These are phyloP conservation scores for Seriola dumerili DNA, from an alignment of 2,113 vertebrate genomes.

Conservation along the genomic window DNA sequence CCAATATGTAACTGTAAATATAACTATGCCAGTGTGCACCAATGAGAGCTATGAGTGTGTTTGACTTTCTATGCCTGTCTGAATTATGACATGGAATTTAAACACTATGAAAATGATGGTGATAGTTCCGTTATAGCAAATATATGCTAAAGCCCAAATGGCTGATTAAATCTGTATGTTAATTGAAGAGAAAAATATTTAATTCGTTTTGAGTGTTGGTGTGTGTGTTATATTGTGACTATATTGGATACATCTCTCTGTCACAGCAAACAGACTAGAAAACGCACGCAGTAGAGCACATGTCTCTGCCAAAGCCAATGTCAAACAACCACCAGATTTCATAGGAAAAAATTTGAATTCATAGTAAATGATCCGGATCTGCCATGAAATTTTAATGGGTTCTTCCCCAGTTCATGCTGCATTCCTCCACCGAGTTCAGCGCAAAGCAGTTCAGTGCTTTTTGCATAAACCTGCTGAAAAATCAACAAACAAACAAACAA, in stretches of 20 bases:
- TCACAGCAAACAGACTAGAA: slow-evolving; percentile 4
- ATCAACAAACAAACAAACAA: too few species aligned
- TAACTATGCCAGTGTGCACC: background rate
- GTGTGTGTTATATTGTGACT: slow-evolving; percentile 11
- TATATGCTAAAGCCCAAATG: background rate
- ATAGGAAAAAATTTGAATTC: too few species aligned
- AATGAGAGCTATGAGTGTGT: background rate
- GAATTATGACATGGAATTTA: background rate
- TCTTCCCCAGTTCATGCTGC: too few species aligned
- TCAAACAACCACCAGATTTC: too few species aligned
- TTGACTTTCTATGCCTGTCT: background rate
- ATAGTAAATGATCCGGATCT: too few species aligned
- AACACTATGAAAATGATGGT: background rate
- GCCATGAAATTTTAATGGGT: too few species aligned
- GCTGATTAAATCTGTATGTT: slow-evolving; percentile 11
- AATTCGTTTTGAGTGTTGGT: background rate
- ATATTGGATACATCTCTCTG: background rate
- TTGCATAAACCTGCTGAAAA: too few species aligned
- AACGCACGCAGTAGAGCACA: too few species aligned
- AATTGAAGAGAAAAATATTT: background rate
- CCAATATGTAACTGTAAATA: background rate
- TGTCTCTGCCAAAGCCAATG: too few species aligned
- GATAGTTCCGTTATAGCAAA: background rate
- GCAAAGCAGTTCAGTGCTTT: too few species aligned
- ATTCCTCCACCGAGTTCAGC: too few species aligned